Percentiles rank a stretch among this genome's conserved stretches.
Conservation (phyloP, 2,113 vertebrate genomes). For the human (Homo sapiens) region GRCh38 chr6:121037501-121038000, state of each 20-base stretch:
- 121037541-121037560: fast-evolving
- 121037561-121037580: fast-evolving
- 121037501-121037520: background rate
- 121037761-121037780: background rate
- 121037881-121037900: background rate
- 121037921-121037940: too few species aligned
- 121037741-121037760: background rate
- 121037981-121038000: too few species aligned
- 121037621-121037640: too few species aligned
- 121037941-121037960: too few species aligned
- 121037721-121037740: background rate
- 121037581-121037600: fast-evolving
- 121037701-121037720: fast-evolving
- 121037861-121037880: background rate
- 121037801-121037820: background rate
- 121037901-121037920: too few species aligned
- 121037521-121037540: background rate
- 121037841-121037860: background rate
- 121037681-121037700: fast-evolving
- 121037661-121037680: fast-evolving
- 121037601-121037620: too few species aligned
- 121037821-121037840: fast-evolving
- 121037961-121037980: too few species aligned
- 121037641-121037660: fast-evolving
- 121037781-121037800: too few species aligned